Evolutionary conservation across 2,113 vertebrate species (phyloP).

Genomic region (Sakesphorus luctuosus): DNA sequence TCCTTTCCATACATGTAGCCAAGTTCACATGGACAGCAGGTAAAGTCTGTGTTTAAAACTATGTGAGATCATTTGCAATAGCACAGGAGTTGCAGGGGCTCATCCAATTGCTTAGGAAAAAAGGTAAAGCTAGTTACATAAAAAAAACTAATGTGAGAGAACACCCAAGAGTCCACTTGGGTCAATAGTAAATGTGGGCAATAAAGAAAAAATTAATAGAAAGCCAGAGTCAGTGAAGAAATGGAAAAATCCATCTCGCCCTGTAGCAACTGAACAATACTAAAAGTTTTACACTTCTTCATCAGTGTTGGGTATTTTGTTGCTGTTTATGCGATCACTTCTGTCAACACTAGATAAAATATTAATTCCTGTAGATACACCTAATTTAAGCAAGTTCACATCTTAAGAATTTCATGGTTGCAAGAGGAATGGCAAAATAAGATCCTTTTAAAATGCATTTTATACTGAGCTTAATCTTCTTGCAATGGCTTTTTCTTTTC

Average conservation of each 20-base stretch:
- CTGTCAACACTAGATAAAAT: not conserved
- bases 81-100: not conserved
- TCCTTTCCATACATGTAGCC: not conserved
- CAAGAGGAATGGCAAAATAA: not conserved
- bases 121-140: not conserved
- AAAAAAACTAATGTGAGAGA: not conserved
- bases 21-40: not conserved
- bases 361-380: not conserved
- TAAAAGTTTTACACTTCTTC: not conserved
- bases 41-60: not conserved
- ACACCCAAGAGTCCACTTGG: not conserved
- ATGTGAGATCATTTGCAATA: not conserved
- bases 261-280: not conserved
- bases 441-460: conserved; percentile 28
- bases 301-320: not conserved
- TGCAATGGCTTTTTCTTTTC: conserved; percentile 1
- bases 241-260: not conserved
- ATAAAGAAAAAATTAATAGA: not conserved
- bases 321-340: not conserved
- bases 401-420: not conserved
- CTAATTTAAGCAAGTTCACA: not conserved
- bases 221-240: not conserved
- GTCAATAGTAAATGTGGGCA: not conserved
- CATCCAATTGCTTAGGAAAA: not conserved
- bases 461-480: conserved; percentile 21